Conservation (phyloP, 2,797 vertebrate species). For the Protosalanx chinensis region DNA sequence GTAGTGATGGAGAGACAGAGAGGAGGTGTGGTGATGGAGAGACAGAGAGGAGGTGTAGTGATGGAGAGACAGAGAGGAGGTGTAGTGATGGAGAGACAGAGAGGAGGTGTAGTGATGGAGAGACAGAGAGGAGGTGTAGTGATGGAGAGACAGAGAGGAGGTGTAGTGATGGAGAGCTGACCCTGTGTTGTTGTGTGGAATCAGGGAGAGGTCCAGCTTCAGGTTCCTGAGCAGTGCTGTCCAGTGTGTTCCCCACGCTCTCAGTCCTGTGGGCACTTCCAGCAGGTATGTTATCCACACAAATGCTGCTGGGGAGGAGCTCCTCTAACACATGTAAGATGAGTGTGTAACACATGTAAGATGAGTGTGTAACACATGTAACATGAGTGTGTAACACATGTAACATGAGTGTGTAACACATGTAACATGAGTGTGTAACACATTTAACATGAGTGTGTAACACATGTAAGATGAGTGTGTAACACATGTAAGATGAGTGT, state of each 20-base stretch:
- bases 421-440: too few relatives aligned
- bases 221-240: constrained; percentile 85
- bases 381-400: too few relatives aligned
- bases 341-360: too few relatives aligned
- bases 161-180: background rate
- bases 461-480: too few relatives aligned
- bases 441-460: too few relatives aligned
- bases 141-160: background rate
- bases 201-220: constrained; percentile 83
- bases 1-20: background rate
- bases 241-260: constrained; percentile 77
- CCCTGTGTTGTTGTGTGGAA: constrained; percentile 1
- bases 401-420: too few relatives aligned
- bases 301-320: too few relatives aligned
- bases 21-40: background rate
- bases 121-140: background rate
- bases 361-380: too few relatives aligned
- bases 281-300: background rate
- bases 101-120: background rate
- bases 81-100: background rate
- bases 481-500: too few relatives aligned
- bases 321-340: too few relatives aligned
- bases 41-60: background rate
- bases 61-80: background rate
- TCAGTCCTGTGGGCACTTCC: constrained; percentile 52